Percentiles rank a stretch among this genome's conserved stretches.
These are phyloP conservation scores for Pelagia noctiluca DNA, from an alignment of 30 jellyfish, hydroid and myxozoan species.

Conservation along the genomic window DNA sequence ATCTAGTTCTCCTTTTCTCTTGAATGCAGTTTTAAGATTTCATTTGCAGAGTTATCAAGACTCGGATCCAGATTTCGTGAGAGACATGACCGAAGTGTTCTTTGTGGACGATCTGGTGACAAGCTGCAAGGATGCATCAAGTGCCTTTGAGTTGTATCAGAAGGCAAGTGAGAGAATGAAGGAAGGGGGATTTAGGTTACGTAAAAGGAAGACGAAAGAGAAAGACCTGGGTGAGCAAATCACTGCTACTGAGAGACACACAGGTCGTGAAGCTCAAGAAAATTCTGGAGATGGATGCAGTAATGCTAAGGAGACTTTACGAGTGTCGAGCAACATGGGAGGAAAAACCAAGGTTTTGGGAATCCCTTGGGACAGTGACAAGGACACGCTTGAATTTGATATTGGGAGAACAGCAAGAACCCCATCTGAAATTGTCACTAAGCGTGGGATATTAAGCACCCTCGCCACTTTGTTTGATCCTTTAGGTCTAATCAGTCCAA, in stretches of 20 bases:
- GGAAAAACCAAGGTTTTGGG: slow-evolving; percentile 51
- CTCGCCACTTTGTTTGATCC: slow-evolving; percentile 48
- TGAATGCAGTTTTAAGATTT: slow-evolving; percentile 11
- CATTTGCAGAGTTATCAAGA: slow-evolving; percentile 22
- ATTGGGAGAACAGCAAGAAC: slow-evolving; percentile 13
- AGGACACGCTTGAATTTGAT: slow-evolving; percentile 37
- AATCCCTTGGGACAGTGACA: slow-evolving; percentile 41
- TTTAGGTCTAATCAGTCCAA: slow-evolving; percentile 37
- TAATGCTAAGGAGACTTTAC: neutral
- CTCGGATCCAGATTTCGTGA: slow-evolving; percentile 20
- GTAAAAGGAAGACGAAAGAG: slow-evolving; percentile 50
- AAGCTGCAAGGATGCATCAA: neutral
- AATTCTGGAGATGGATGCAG: neutral
- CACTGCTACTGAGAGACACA: neutral
- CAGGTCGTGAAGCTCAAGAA: neutral
- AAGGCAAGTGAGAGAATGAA: slow-evolving; percentile 5
- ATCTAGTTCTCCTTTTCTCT: slow-evolving; percentile 25
- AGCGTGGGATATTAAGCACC: slow-evolving; percentile 56
- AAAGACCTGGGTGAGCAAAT: slow-evolving; percentile 7
- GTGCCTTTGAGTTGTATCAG: slow-evolving; percentile 9
- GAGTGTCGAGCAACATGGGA: slow-evolving; percentile 4
- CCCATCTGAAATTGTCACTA: slow-evolving; percentile 17
- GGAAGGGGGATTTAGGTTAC: slow-evolving; percentile 7
- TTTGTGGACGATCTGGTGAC: slow-evolving; percentile 22
- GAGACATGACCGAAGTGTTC: neutral